phyloP scores from a whole-genome alignment of 2,888 invertebrate genomes.

The Microctonus hyperodae region DNA sequence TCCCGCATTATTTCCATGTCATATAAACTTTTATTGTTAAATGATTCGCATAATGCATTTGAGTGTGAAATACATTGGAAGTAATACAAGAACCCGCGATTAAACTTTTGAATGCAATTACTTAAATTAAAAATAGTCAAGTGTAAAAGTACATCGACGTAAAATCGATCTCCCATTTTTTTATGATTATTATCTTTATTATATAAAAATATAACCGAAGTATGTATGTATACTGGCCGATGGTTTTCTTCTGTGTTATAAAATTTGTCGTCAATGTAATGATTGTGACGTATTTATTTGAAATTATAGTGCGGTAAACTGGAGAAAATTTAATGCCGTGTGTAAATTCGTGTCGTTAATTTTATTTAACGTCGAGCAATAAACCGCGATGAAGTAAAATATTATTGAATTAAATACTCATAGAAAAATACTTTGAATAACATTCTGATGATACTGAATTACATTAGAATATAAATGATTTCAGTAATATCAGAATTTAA shows the following conservation, averaged over 20 bases:
- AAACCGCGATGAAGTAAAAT: neutral
- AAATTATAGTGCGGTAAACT: neutral
- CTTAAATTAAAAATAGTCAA: neutral
- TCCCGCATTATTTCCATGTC: slow-evolving; percentile 9
- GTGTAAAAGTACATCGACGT: neutral
- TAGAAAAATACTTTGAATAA: neutral
- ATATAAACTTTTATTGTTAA: slow-evolving; percentile 7
- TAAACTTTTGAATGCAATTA: neutral
- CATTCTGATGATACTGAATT: neutral
- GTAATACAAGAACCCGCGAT: neutral
- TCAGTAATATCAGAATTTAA: neutral
- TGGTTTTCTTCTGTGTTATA: neutral
- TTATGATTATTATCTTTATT: too few species aligned
- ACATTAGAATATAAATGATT: neutral
- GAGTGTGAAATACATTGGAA: neutral
- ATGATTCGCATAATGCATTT: neutral
- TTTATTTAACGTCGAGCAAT: neutral
- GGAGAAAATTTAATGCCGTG: neutral
- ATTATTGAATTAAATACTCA: neutral
- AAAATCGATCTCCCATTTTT: neutral
- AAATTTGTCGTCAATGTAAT: neutral
- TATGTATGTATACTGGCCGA: too few species aligned
- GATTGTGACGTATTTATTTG: neutral
- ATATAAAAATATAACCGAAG: too few species aligned
- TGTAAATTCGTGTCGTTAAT: neutral